Base-by-base conservation (phyloP, 2,797 vertebrate species). In the Anguilla marmorata region DNA sequence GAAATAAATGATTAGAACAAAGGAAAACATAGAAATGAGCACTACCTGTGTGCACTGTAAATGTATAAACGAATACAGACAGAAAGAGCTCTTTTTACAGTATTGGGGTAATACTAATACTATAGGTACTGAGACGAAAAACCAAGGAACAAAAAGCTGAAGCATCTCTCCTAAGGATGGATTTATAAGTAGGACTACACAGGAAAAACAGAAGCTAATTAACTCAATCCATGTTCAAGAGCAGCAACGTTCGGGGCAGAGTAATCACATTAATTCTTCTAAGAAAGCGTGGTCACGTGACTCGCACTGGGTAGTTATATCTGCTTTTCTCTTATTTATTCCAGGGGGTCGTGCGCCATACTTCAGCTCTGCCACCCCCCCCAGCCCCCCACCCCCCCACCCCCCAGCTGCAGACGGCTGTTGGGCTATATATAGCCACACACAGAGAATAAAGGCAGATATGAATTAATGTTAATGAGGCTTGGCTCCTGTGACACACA, bases 381-480 rank as follows among this genome's bases (percentile, higher is more conserved):
- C 11, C 58, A 37, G 37, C 37, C 58, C 58, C 19, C 58, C 95
- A 94, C 95, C 95, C 94, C 41, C 6, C 12, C 37, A 16, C 50
- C 76, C 37, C 94, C 91, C 91, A 94, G 95, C 95, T 93, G 94
- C 94, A 93, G 95, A 95, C 95, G 94, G 95, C 95, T 95, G 94
- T 93, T 94, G 92, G 90, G 92, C 96, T 96, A 96, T 96, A 96
- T 96, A 96, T 96, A 96, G 95, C 94, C 92, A 21, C 91, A 90
- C 91, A 56, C 88, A 86, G 95, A 95, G 95, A 95, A 94, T 94
- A 94, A 92, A 89, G 91, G 92, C 92, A 92, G 93, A 96, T 94
- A 94, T 94, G 94, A 94, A 96, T 95, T 95, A 95, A 95, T 94
- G 95, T 94, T 94, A 95, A 96, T 96, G 95, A 95, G 95, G 96